Evolutionary conservation across 2,113 vertebrate species (phyloP).

Genomic region (Orthonyx spaldingii): DNA sequence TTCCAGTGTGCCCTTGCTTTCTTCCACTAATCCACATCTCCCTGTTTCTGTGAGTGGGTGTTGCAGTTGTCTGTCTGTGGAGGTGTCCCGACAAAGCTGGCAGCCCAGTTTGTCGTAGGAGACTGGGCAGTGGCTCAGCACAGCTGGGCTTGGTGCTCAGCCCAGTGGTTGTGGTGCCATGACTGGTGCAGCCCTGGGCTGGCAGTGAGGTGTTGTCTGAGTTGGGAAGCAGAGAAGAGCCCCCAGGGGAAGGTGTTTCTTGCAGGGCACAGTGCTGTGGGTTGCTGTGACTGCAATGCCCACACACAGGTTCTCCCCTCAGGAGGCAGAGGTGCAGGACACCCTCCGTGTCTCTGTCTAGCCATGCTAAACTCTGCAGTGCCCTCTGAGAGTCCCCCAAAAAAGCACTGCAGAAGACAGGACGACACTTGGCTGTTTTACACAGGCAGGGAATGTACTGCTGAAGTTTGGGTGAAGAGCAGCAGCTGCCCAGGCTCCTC

Average conservation of each 20-base stretch:
- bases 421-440: background rate
- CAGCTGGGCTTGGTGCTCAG: background rate
- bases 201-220: background rate
- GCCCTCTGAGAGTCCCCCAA: background rate
- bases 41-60: conserved; percentile 30
- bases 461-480: background rate
- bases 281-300: background rate
- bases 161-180: background rate
- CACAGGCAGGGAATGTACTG: background rate
- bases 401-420: background rate
- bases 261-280: background rate
- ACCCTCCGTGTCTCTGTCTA: background rate
- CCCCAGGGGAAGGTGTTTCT: background rate
- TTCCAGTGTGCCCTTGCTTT: background rate
- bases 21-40: conserved; percentile 26
- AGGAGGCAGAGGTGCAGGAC: background rate
- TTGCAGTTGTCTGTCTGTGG: background rate
- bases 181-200: background rate
- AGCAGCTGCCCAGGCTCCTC: background rate
- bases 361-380: background rate
- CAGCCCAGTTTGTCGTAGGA: background rate
- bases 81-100: background rate
- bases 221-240: background rate
- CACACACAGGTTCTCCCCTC: background rate
- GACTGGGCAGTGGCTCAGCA: background rate